These are phyloP conservation scores for Strongylocentrotus purpuratus DNA, from an alignment of 35 echinoderm and acorn worm species.

Conservation along the genomic window DNA sequence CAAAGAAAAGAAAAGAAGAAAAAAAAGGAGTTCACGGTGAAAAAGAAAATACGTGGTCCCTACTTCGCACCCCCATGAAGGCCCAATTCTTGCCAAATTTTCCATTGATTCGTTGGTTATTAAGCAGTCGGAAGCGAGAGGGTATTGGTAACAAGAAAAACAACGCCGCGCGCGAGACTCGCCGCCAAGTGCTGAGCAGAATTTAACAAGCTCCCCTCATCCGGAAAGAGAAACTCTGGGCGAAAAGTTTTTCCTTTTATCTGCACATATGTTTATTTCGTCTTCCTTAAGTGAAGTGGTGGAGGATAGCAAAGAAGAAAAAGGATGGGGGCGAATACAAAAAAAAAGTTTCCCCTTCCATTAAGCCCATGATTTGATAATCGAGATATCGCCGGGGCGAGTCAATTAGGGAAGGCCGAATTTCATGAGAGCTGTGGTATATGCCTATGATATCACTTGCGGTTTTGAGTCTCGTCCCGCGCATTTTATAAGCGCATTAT, in stretches of 20 bases:
- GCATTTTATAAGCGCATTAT: constrained; percentile 12
- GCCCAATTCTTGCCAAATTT: background rate
- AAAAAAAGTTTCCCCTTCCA: background rate
- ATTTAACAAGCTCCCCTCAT: background rate
- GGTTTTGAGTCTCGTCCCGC: background rate
- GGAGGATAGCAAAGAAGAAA: background rate
- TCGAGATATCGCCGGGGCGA: background rate
- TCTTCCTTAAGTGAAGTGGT: background rate
- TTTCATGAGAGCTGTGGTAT: background rate
- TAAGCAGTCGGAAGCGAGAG: background rate
- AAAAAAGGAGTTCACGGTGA: background rate
- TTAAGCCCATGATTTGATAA: constrained; percentile 18
- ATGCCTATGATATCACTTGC: constrained; percentile 2
- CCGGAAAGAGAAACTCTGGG: background rate
- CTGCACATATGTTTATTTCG: background rate
- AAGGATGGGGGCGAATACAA: background rate
- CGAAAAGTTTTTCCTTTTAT: background rate
- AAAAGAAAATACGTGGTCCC: background rate
- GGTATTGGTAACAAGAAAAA: background rate
- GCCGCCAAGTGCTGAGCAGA: background rate
- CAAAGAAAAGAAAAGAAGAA: background rate
- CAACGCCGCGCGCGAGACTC: constrained; percentile 4
- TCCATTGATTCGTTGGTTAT: constrained; percentile 17
- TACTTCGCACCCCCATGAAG: background rate
- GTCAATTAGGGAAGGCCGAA: background rate